Conservation (phyloP, 2,113 vertebrate species). For the Chionis minor region DNA sequence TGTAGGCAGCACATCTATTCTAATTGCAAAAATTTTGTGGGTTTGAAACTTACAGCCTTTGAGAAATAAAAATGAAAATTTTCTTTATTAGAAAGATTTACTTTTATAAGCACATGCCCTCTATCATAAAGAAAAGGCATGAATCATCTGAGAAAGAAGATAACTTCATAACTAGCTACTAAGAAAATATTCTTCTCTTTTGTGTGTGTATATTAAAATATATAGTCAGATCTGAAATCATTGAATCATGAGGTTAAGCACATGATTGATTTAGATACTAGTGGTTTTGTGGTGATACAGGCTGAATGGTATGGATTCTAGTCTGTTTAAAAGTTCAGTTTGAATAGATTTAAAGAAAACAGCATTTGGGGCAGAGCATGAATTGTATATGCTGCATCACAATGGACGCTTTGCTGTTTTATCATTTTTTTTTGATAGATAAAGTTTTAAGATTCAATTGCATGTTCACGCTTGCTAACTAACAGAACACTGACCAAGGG, state of each 20-base stretch:
- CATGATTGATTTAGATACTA: background rate
- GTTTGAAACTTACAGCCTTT: background rate
- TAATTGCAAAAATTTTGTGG: background rate
- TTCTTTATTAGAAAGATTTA: background rate
- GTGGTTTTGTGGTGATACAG: background rate
- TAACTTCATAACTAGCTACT: background rate
- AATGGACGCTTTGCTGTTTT: accelerated
- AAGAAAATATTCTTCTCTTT: background rate
- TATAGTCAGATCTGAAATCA: background rate
- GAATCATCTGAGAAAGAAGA: background rate
- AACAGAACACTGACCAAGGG: background rate
- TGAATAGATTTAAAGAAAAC: background rate
- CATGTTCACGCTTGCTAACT: background rate
- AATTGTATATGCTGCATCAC: background rate
- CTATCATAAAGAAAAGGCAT: background rate
- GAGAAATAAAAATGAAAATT: background rate
- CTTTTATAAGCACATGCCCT: background rate
- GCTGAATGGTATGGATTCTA: background rate
- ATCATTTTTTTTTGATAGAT: background rate
- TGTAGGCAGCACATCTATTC: background rate
- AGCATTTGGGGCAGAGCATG: background rate
- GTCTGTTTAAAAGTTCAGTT: background rate
- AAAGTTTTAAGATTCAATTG: background rate
- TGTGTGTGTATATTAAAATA: background rate
- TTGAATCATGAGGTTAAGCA: background rate